Evolutionary conservation across 2,888 invertebrate species (phyloP).

Genomic region (Periphyllus acericola): DNA sequence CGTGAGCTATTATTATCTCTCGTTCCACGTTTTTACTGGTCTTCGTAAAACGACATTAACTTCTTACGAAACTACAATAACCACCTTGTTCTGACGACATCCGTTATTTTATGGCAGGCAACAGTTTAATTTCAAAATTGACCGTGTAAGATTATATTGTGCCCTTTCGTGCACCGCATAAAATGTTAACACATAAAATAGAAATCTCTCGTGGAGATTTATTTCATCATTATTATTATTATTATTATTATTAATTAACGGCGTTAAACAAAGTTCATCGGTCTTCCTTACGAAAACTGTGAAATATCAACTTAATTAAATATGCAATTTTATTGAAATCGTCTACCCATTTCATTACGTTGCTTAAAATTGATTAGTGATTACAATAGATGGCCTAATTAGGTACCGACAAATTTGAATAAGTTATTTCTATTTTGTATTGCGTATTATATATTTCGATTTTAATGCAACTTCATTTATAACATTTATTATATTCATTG

Average conservation of each 20-base stretch:
- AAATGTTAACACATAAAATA: slow-evolving; percentile 4
- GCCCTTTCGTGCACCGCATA: not conserved
- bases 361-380: not conserved
- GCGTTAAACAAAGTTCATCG: not conserved
- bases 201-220: not conserved
- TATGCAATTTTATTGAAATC: not conserved
- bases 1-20: not conserved
- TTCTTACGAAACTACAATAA: not conserved
- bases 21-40: not conserved
- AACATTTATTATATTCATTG: too few species aligned
- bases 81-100: slow-evolving; percentile 11
- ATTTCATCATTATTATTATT: not conserved
- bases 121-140: slow-evolving; percentile 24
- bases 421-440: too few species aligned
- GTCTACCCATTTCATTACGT: not conserved
- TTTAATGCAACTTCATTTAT: too few species aligned
- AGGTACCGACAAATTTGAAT: not conserved
- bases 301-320: not conserved
- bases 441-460: too few species aligned
- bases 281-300: not conserved
- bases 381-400: not conserved
- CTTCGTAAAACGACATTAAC: not conserved
- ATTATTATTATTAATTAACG: not conserved
- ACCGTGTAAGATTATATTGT: slow-evolving; percentile 1
- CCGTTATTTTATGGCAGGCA: slow-evolving; percentile 14